Evolutionary conservation across 2,888 invertebrate species (phyloP), one percentile per base, ranked within the genome.

Genomic region (Athripsodes cinereus): DNA sequence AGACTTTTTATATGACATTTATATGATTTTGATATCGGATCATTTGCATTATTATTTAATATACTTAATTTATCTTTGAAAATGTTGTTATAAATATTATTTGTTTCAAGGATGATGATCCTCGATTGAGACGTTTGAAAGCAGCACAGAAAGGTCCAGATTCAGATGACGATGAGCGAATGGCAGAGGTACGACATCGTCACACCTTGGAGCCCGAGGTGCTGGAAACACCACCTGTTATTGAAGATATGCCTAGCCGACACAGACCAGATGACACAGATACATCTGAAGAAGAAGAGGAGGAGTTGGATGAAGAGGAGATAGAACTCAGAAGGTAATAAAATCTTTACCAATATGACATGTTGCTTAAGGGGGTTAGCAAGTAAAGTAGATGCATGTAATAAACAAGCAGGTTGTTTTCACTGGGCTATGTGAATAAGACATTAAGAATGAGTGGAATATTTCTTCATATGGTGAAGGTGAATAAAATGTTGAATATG

Each of bases 251-350:
- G 0, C 75, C 72, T 22, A 77, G 73, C 66, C 71, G 75, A 2
- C 72, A 81, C 55, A 73, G 81, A 20, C 81, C 79, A 64, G 74
- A 67, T 6, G 72, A 67, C 0, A 71, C 66, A 52, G 73, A 75
- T 61, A 77, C 74, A 62, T 80, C 80, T 0, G 83, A 81, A 46
- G 89, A 88, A 67, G 88, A 89, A 60, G 92, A 93, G 68, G 90
- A 89, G 63, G 92, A 92, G 64, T 73, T 92, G 1, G 92, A 92
- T 64, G 93, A 93, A 64, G 83, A 84, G 35, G 93, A 93, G 73
- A 87, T 93, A 67, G 95, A 96, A 53, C 31, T 61, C 69, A 82
- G 82, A 64, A 80, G 92, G n/a, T 79, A 95, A 19, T n/a, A n/a
- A n/a, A n/a, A n/a, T n/a, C n/a, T n/a, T n/a, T n/a, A n/a, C n/a